Evolutionary conservation across 2,888 invertebrate species (phyloP), one percentile per base, ranked within the genome.

Genomic region (Thymelicus acteon): DNA sequence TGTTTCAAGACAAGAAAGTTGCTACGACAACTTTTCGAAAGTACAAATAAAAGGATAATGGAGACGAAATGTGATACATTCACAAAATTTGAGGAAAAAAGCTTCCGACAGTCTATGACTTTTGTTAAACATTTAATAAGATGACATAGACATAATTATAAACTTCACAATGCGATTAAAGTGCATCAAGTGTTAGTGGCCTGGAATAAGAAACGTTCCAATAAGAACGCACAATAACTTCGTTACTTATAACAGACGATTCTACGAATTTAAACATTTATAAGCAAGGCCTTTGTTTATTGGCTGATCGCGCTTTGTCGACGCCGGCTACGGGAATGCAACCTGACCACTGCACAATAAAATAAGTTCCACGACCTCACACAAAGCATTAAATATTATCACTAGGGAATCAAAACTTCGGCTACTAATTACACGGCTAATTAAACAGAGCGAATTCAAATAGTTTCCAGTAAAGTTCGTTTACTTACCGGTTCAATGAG

Each of bases 401-500:
- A 49, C 60, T 24, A 31, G 13, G 10, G 19, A 15, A 24, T 49
- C 12, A 31, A 31, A 63, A 37, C 63, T 63, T 63, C 13, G 10
- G 15, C n/a, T 39, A 63, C 39, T 63, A 49, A 61, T 47, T 60
- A 49, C 44, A 74, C 70, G 61, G 64, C 13, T 65, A 60, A 58
- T 62, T 31, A 52, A 19, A 52, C 72, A 61, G 68, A 54, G 13
- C 63, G 73, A 73, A 77, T 80, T 80, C 73, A 79, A 82, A 80
- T 72, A 76, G 84, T 80, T 84, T 84, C 85, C 86, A 86, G 85
- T 87, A 87, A 77, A 72, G 82, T 86, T 80, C 83, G 85, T 89
- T 88, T 87, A 91, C 92, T 91, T 92, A 92, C 92, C 92, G 90
- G 91, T 92, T 92, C 89, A 91, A 80, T 80, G 84, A 85, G 86